A percentile compares a stretch with the other conserved stretches of the same genome.
Conservation (phyloP, 2,797 vertebrate species). For the Vespertilio murinus region DNA sequence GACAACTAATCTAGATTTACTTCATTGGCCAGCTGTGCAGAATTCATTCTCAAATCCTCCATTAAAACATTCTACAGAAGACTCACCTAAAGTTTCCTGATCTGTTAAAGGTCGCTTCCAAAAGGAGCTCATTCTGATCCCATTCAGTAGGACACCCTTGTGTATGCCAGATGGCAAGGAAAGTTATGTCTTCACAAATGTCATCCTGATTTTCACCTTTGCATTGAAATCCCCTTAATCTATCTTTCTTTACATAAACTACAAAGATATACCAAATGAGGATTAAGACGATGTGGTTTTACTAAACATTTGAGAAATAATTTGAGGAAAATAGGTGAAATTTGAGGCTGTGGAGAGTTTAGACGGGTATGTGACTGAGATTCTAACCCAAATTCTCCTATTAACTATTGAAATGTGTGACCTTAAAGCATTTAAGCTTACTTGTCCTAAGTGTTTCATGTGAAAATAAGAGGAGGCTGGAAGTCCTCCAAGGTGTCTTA, state of each 20-base stretch:
- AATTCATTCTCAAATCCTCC: slow-evolving; percentile 47
- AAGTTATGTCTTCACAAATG: slow-evolving; percentile 14
- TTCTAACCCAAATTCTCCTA: neutral
- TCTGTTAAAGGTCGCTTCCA: slow-evolving; percentile 13
- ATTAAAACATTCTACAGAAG: neutral
- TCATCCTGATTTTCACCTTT: slow-evolving; percentile 42
- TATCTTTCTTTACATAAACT: slow-evolving; percentile 8
- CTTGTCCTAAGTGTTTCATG: neutral
- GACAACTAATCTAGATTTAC: neutral
- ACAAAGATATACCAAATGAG: neutral
- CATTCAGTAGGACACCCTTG: neutral
- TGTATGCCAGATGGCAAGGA: slow-evolving; percentile 46
- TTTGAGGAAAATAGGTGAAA: slow-evolving; percentile 1
- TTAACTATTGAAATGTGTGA: neutral
- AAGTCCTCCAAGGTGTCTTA: neutral
- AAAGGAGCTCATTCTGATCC: slow-evolving; percentile 24
- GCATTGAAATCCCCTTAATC: neutral
- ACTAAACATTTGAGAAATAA: slow-evolving; percentile 20
- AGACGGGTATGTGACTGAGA: neutral
- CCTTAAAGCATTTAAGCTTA: neutral
- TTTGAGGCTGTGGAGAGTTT: neutral
- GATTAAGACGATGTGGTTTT: neutral
- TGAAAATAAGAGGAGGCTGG: neutral
- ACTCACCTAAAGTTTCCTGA: neutral
- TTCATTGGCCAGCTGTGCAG: slow-evolving; percentile 40